Evolutionary conservation across 2,888 invertebrate species (phyloP).

Genomic region (Chloroclysta siterata): DNA sequence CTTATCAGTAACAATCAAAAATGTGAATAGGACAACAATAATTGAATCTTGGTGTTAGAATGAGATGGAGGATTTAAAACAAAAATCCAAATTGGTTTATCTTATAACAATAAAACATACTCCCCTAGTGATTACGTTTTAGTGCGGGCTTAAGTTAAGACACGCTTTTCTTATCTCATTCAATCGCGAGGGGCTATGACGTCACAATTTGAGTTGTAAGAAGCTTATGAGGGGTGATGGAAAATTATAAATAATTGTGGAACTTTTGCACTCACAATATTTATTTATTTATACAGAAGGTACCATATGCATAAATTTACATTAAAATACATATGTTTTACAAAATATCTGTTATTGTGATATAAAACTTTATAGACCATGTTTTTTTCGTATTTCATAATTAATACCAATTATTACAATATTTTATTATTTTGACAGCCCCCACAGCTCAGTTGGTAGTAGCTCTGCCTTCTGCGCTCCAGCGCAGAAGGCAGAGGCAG

Average conservation of each 20-base stretch:
- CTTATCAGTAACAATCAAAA: background rate
- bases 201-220: conserved; percentile 8
- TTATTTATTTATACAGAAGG: too few species aligned
- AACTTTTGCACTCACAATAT: too few species aligned
- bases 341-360: too few species aligned
- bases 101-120: conserved; percentile 51
- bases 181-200: conserved; percentile 14
- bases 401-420: too few species aligned
- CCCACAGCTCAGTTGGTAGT: too few species aligned
- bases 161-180: conserved; percentile 30
- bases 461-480: too few species aligned
- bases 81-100: conserved; percentile 18
- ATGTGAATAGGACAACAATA: conserved; percentile 11
- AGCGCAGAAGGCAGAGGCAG: too few species aligned
- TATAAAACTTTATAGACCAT: too few species aligned
- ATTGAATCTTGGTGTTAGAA: background rate
- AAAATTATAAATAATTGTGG: background rate
- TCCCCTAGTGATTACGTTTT: conserved; percentile 52
- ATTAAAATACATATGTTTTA: too few species aligned
- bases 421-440: too few species aligned
- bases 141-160: conserved; percentile 37
- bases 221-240: conserved; percentile 7
- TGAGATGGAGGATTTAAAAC: conserved; percentile 3
- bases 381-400: too few species aligned
- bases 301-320: too few species aligned